Evolutionary conservation across 2,113 vertebrate genomes (phyloP), one percentile per base, ranked within the genome.

Genomic region (Bufo bufo): DNA sequence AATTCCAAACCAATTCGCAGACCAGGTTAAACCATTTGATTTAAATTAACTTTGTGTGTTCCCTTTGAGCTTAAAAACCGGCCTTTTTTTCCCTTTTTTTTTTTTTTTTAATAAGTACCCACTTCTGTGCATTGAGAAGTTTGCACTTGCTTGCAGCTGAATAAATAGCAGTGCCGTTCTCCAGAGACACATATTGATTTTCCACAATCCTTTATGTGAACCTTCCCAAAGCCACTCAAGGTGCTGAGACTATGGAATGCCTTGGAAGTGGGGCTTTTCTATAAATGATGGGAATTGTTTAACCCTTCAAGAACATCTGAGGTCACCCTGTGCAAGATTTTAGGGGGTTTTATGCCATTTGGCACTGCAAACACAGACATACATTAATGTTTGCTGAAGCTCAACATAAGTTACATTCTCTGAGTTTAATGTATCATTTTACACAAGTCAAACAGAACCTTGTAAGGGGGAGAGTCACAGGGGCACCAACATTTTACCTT

Each of bases 181-280:
- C 87, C 63, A 16, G 87, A 89, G 87, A 84, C 59, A 63, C 61
- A 71, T 89, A 89, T 89, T 84, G 87, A 89, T 89, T 89, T 89
- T 89, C 87, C 87, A 89, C 87, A 89, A 89, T 75, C 74, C 87
- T 89, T 89, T 89, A 84, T 89, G 81, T 89, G 82, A 89, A 84
- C 87, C 78, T 89, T 84, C 47, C 82, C 49, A 78, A 78, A 89
- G 78, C 72, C 66, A 78, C 87, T 84, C 81, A 89, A 89, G 87
- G 87, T 89, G 74, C 82, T 89, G 87, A 89, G 82, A 84, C 58
- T 89, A 89, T 82, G 84, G 61, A 84, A 84, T 56, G 72, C 61
- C 77, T 78, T 89, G 71, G 72, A 84, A 89, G 87, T 84, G 74
- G 82, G 49, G 66, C 82, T 52, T 77, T 84, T 45, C 87, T 49